Evolutionary conservation across 2,113 vertebrate species (phyloP), one percentile per base, ranked within the genome.

Genomic region (Nansenia antarctica): DNA sequence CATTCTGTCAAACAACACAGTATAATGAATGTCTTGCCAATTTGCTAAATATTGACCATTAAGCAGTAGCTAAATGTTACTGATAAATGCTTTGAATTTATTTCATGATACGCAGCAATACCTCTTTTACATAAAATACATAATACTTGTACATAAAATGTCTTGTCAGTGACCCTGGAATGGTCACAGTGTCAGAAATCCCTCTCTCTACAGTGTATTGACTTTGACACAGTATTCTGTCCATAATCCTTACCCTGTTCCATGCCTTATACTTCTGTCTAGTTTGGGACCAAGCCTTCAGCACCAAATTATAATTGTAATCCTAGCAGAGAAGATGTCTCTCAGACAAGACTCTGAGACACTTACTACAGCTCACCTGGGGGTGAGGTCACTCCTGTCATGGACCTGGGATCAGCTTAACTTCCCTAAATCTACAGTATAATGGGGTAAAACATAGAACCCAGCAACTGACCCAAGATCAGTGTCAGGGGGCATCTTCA

Each of bases 201-300:
- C 14, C 27, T 30, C 2, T 5, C 2, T 30, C 55, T 30, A n/a
- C n/a, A n/a, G n/a, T n/a, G 27, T 57, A 29, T 30, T 57, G 9
- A 29, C 14, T 57, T 11, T 26, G 14, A 5, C 27, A 26, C 15
- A 31, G 1, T 31, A 12, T 55, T 20, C 22, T 55, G 53, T 58
- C 29, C 7, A 8, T n/a, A n/a, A n/a, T 31, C 29, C 5, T 31
- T 30, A 15, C n/a, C 29, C 14, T 58, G 29, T 58, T 15, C 55
- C 27, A 29, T 30, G 55, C 55, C 55, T 58, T 58, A 58, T 58
- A 58, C 18, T 30, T 22, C 45, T 15, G 26, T 20, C n/a, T 8
- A 58, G 12, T 18, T 20, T 30, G 29, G 55, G 26, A 58, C 55
- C 55, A 58, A 58, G 55, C 29, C 55, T 58, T 58, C 27, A 32